Base-by-base conservation (phyloP, 1,140 invertebrate genomes). In the Phortica variegata region DNA sequence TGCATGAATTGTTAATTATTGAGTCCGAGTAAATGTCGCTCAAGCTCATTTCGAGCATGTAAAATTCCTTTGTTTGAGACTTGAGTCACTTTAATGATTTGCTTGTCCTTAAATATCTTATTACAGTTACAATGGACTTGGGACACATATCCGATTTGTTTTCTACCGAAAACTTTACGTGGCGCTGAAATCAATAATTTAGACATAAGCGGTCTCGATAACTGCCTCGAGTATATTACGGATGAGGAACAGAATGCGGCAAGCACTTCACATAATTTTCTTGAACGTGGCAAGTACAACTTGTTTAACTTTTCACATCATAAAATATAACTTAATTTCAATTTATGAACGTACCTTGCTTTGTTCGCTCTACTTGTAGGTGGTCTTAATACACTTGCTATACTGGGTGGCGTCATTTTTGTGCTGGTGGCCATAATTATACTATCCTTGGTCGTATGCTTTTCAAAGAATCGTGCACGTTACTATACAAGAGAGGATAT, bases 401-500 rank as follows among this genome's bases (percentile, higher is more conserved):
- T 76, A 51, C 48, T 76, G 58, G 66, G 73, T 44, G 73, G 73
- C 58, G 72, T 76, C 42, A 70, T 75, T 32, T 75, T 76, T 58
- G 70, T 76, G 44, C 56, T 76, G 55, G 59, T 76, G 59, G 54
- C 70, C 20, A 62, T 69, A 29, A 73, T 75, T 42, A 70, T 75
- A 37, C 61, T 82, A 15, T 61, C 80, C 3, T 77, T 76, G 15
- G 78, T 77, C 6, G 69, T 82, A 37, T 78, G 78, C 34, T 83
- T 82, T 60, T 83, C 83, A 20, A 77, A 79, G 47, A 83, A 86
- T 56, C 80, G 84, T 1, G 85, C 85, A 20, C 54, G 87, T 83
- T 73, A 87, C 85, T 76, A 87, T 81, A 19, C 80, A 82, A 61
- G 85, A 84, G 85, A 86, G 75, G 83, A 85, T 56, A 61, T 81